Percentiles rank a stretch among this genome's conserved stretches.
These are phyloP conservation scores for Neoniphon sammara DNA, from an alignment of 2,797 vertebrate genomes.

Conservation along the genomic window DNA sequence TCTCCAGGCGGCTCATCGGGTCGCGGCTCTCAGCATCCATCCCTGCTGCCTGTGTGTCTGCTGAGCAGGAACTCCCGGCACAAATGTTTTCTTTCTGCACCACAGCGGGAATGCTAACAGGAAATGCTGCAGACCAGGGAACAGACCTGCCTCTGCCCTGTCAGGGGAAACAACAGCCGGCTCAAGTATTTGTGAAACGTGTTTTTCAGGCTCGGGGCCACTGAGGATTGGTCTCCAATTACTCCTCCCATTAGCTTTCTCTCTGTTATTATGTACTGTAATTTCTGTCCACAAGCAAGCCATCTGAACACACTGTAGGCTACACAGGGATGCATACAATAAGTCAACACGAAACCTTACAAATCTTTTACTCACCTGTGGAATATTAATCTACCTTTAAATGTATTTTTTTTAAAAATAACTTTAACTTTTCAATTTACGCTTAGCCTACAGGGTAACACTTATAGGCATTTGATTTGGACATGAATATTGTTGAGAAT, in stretches of 20 bases:
- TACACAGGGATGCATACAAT: no score
- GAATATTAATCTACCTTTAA: no score
- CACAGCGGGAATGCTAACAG: neutral
- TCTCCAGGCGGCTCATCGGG: constrained; percentile 77
- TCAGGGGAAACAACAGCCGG: neutral
- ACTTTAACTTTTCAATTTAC: no score
- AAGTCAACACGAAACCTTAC: no score
- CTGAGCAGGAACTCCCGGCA: neutral
- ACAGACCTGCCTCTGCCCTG: neutral
- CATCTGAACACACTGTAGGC: neutral
- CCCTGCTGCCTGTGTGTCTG: neutral
- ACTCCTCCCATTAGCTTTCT: constrained; percentile 65
- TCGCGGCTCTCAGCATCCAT: constrained; percentile 52
- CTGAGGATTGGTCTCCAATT: neutral
- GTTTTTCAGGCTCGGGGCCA: constrained; percentile 62
- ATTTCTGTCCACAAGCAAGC: neutral
- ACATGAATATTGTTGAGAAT: no score
- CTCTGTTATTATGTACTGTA: neutral
- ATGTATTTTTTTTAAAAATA: no score
- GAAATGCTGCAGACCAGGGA: neutral
- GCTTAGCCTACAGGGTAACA: no score
- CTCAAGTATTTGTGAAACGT: constrained; percentile 26
- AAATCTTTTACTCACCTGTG: no score
- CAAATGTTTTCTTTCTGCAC: neutral
- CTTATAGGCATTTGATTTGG: no score